Evolutionary conservation across 2,888 invertebrate genomes (phyloP), one percentile per base, ranked within the genome.

Genomic region (Leucania comma): DNA sequence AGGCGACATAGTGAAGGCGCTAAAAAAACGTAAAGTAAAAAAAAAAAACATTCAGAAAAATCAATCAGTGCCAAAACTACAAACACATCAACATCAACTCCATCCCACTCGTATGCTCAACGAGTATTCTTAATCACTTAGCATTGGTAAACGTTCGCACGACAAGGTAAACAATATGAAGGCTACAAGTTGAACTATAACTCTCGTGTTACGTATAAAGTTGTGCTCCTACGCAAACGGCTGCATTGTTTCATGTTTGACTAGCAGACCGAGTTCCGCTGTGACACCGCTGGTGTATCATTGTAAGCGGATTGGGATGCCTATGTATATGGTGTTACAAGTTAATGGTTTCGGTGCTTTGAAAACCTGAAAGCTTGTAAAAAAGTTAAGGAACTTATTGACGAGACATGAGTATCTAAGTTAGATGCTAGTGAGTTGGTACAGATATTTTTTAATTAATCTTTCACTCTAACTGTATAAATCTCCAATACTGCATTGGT

Each of bases 161-260:
- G 95, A 95, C 95, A 95, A 95, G 95, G 96, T 95, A 96, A 96
- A 96, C 96, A 96, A 94, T 96, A 95, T 94, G 95, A 96, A 92
- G 93, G 92, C 89, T 90, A 91, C 89, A 94, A 96, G 92, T 96
- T 94, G 92, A 89, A 91, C 95, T 91, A 95, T 95, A 95, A 96
- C 90, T 95, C 94, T 95, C 89, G 88, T 64, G 87, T 84, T 86
- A 87, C 89, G 85, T 89, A 88, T 90, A 89, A 86, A 88, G 83
- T 86, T 87, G 83, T 81, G 80, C 80, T 81, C 78, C 80, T 89
- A 87, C 84, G 90, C 91, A 90, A 92, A 91, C 89, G 85, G 80
- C 74, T 86, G 93, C 94, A 94, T 94, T 94, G 92, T 93, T 92
- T 90, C 88, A 90, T 94, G 90, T 93, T 92, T 90, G 89, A 90